Base-by-base conservation (phyloP, 1,140 invertebrate genomes). In the honey bee (Apis mellifera) region DNA sequence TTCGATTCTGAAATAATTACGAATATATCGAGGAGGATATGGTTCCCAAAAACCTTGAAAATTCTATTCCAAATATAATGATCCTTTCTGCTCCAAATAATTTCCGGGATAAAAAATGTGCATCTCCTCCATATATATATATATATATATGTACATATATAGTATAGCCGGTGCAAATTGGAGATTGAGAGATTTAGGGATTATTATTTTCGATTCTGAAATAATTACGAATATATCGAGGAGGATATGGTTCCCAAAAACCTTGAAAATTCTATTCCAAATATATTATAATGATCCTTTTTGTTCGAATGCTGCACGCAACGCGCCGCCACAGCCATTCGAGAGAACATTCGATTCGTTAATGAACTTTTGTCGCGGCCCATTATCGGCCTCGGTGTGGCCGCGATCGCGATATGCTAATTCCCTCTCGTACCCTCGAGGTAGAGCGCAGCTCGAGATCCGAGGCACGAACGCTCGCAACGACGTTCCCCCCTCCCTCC, bases 291-390 rank as follows among this genome's bases (percentile, higher is more conserved):
- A n/a, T n/a, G n/a, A n/a, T n/a, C n/a, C n/a, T n/a, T n/a, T n/a
- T n/a, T n/a, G n/a, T n/a, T n/a, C n/a, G n/a, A n/a, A n/a, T 32
- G 32, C 32, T 32, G 32, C 79, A 76, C 54, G 79, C 79, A 69
- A 82, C 60, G 59, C 69, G 48, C 48, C 79, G 23, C 19, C 15
- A n/a, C 15, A 50, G 54, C 26, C 32, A 21, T 65, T 42, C 79
- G 62, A 3, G n/a, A n/a, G n/a, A n/a, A n/a, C n/a, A 82, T 26
- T 26, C 26, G 32, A 42, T 73, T 82, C 79, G 73, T 76, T 82
- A 82, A 82, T 82, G 79, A 82, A 82, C 73, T 82, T 76, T 82
- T 76, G 79, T 82, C 64, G 79, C 64, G 62, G 26, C 26, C 72
- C 59, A 79, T 73, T 83, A 65, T 83, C 74, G 66, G 32, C 32